phyloP scores from a whole-genome alignment of 2,888 invertebrate species.

The Lithophane semibrunnea region DNA sequence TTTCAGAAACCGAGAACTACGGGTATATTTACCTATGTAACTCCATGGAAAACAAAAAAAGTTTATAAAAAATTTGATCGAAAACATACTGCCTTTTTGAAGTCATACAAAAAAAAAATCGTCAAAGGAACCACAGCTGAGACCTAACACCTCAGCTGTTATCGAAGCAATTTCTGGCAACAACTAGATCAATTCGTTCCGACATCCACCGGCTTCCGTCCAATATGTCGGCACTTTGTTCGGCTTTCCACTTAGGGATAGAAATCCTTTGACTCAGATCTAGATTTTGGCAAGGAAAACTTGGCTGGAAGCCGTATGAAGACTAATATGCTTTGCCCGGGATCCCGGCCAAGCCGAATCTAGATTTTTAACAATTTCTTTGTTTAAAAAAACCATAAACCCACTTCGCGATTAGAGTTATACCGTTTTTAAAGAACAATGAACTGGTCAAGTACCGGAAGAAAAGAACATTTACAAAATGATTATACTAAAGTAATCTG shows the following conservation, averaged over 20 bases:
- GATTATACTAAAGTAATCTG: too few species aligned
- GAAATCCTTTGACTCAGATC: slow-evolving; percentile 36
- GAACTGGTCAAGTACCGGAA: too few species aligned
- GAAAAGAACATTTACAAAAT: background rate
- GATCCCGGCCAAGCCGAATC: slow-evolving; percentile 25
- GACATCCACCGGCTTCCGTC: background rate
- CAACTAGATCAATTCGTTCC: slow-evolving; percentile 27
- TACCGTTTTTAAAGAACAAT: background rate
- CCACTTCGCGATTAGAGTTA: background rate
- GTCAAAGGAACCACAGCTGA: background rate
- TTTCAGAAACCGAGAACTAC: background rate
- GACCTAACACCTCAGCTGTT: background rate
- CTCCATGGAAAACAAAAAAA: background rate
- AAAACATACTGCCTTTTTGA: background rate
- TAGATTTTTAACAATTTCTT: background rate
- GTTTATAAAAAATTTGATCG: too few species aligned
- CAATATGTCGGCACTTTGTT: slow-evolving; percentile 26
- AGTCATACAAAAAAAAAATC: background rate
- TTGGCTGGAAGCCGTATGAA: slow-evolving; percentile 45
- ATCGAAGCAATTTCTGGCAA: background rate
- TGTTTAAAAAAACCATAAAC: background rate
- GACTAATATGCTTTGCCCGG: slow-evolving; percentile 21
- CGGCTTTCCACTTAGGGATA: slow-evolving; percentile 17
- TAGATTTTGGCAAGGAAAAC: slow-evolving; percentile 49
- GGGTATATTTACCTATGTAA: background rate